Base-by-base conservation (phyloP, 2,113 vertebrate species). In the Pardalotus punctatus region DNA sequence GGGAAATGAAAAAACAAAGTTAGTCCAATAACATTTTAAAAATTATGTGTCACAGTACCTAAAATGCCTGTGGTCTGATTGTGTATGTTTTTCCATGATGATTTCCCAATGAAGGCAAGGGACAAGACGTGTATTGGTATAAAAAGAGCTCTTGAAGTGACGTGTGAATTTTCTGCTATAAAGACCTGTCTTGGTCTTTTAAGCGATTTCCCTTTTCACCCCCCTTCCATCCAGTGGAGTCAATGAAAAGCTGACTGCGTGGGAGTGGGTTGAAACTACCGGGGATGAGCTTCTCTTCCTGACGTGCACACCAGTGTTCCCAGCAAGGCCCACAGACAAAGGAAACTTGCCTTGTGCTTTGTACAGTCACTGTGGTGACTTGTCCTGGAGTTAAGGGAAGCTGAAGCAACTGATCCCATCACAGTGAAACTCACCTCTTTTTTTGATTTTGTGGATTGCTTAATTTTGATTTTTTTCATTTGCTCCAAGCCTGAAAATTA, bases 401-500 rank as follows among this genome's bases (percentile, higher is more conserved):
- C 33, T 67, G 35, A 77, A 80, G 31, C n/a, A 60, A 45, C 23
- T 3, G 2, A 45, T 13, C 51, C 29, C 51, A 62, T 35, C 35
- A 42, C 22, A 43, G n/a, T 28, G 53, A 82, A 76, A 80, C 19
- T 3, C 31, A 35, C 9, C 10, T 5, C 6, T 21, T 48, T 60
- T 60, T 65, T 20, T 20, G 20, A 40, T 33, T 42, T 51, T 11
- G 8, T 11, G 1, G 35, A 16, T 81, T 48, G 22, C 40, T 65
- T 61, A 4, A 12, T 25, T 85, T 80, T 72, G 20, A 25, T 18
- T 24, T 3, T 89, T 91, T 81, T 57, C 5, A 35, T 69, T 86
- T 88, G 58, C 42, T 92, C n/a, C 31, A 65, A 86, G 31, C 27
- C 33, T 73, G 28, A 91, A 94, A 79, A 77, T 84, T 42, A 69